Evolutionary conservation across 1,140 invertebrate genomes (phyloP).

Genomic region (Drosophila ogumai): DNA sequence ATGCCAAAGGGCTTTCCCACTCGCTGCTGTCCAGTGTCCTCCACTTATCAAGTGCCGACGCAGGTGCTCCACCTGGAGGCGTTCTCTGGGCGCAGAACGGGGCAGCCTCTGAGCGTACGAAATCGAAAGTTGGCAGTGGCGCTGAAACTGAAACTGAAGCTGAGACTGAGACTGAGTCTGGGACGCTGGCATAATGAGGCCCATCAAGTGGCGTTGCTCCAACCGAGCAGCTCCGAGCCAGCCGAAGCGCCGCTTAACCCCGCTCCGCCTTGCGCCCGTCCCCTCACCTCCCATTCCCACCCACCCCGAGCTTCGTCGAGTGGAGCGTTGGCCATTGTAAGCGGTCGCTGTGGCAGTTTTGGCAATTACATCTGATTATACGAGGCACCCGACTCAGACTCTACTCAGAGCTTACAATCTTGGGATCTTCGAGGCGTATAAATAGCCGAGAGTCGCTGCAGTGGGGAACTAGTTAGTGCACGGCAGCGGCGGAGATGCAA

Average conservation of each 20-base stretch:
- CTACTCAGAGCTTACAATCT: constrained; percentile 29
- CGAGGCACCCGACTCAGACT: constrained; percentile 32
- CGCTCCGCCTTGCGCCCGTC: too few relatives aligned
- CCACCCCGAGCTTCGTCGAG: not conserved
- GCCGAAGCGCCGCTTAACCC: constrained; percentile 7
- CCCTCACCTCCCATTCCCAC: not conserved
- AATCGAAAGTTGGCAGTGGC: constrained; percentile 58
- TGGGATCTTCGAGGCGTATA: constrained; percentile 52
- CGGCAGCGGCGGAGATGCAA: constrained; percentile 71
- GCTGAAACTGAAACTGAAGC: not conserved
- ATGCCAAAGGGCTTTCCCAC: not conserved
- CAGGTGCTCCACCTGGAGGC: constrained; percentile 38
- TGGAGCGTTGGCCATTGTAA: constrained; percentile 31
- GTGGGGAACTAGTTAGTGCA: constrained; percentile 72
- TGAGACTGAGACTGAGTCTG: not conserved
- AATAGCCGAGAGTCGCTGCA: constrained; percentile 68
- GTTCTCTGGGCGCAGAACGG: constrained; percentile 5
- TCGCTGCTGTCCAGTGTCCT: not conserved
- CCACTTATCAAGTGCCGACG: not conserved
- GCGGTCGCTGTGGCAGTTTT: constrained; percentile 56
- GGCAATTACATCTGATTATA: constrained; percentile 80
- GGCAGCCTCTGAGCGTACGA: constrained; percentile 54
- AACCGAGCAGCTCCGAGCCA: constrained; percentile 29
- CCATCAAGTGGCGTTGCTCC: constrained; percentile 18
- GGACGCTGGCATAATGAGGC: constrained; percentile 50